Percentiles rank a stretch among this genome's conserved stretches.
Conservation (phyloP, 2,888 invertebrate genomes). For the Chymomyza amoena region DNA sequence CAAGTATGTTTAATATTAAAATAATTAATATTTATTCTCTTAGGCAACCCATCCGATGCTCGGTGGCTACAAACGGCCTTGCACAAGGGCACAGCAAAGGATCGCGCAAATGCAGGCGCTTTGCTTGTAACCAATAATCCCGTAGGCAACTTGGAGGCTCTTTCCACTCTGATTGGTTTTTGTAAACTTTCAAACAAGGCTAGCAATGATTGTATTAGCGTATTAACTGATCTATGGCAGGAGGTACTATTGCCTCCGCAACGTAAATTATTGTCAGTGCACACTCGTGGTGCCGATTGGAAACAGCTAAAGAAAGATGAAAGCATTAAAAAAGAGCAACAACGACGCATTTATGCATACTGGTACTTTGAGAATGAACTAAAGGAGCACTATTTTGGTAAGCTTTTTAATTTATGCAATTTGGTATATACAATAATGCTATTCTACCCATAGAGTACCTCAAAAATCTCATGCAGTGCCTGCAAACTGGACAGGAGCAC, state of each 20-base stretch:
- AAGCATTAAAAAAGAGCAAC: conserved; percentile 81
- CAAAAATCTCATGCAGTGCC: conserved; percentile 76
- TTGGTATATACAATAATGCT: background rate
- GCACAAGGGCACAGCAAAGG: conserved; percentile 78
- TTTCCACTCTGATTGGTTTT: conserved; percentile 74
- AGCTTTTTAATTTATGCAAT: conserved; percentile 44
- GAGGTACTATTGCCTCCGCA: conserved; percentile 76
- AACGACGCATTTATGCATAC: conserved; percentile 83
- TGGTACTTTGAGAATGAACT: conserved; percentile 96
- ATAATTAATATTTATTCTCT: background rate
- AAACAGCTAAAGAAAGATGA: conserved; percentile 72
- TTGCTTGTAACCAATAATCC: conserved; percentile 78
- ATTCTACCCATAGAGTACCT: conserved; percentile 65
- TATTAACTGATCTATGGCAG: conserved; percentile 76
- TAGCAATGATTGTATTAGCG: conserved; percentile 73
- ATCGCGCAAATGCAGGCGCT: conserved; percentile 78
- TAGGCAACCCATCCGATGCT: conserved; percentile 77
- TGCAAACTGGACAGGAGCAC: conserved; percentile 77
- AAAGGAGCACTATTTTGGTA: conserved; percentile 86
- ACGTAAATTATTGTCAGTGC: conserved; percentile 75
- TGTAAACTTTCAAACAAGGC: conserved; percentile 78
- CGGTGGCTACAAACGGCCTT: conserved; percentile 78
- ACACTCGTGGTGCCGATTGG: conserved; percentile 77
- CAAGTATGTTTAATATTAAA: background rate
- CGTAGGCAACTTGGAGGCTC: conserved; percentile 74